Percentiles rank a stretch among this genome's conserved stretches.
Conservation (phyloP, 2,888 invertebrate species). For the Andricus quercusramuli region DNA sequence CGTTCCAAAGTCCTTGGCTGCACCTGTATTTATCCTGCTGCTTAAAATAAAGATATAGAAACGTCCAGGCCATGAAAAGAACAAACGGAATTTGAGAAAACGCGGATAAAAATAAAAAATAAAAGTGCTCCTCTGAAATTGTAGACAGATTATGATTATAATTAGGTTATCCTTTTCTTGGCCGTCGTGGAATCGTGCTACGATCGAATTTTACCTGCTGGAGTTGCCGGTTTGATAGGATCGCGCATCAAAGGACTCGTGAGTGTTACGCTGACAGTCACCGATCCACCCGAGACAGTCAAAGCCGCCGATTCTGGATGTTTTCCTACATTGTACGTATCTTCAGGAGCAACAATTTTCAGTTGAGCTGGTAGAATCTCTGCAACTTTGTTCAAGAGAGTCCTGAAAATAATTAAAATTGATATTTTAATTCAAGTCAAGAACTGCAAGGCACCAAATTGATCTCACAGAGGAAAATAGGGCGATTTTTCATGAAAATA, state of each 20-base stretch:
- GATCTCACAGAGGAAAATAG: too few species aligned
- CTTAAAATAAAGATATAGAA: constrained; percentile 66
- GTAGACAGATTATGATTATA: constrained; percentile 33
- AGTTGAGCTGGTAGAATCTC: constrained; percentile 91
- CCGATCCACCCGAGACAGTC: constrained; percentile 88
- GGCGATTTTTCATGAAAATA: too few species aligned
- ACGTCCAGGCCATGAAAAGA: constrained; percentile 76
- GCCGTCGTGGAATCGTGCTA: constrained; percentile 67
- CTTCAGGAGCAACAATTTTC: constrained; percentile 85
- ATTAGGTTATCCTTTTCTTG: constrained; percentile 76
- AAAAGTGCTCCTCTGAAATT: constrained; percentile 53
- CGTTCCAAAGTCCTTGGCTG: constrained; percentile 67
- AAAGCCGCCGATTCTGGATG: constrained; percentile 92
- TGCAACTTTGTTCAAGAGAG: constrained; percentile 92
- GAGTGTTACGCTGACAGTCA: constrained; percentile 91
- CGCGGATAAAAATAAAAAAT: constrained; percentile 56
- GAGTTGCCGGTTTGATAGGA: constrained; percentile 70
- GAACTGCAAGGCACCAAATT: too few species aligned
- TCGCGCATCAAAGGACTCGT: constrained; percentile 97
- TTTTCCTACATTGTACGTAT: constrained; percentile 90
- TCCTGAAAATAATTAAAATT: constrained; percentile 70
- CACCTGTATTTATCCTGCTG: constrained; percentile 69
- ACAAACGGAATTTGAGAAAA: constrained; percentile 68
- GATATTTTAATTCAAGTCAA: too few species aligned
- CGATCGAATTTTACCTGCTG: constrained; percentile 72